Evolutionary conservation across 2,113 vertebrate species (phyloP).

Genomic region (Philantomba maxwellii): DNA sequence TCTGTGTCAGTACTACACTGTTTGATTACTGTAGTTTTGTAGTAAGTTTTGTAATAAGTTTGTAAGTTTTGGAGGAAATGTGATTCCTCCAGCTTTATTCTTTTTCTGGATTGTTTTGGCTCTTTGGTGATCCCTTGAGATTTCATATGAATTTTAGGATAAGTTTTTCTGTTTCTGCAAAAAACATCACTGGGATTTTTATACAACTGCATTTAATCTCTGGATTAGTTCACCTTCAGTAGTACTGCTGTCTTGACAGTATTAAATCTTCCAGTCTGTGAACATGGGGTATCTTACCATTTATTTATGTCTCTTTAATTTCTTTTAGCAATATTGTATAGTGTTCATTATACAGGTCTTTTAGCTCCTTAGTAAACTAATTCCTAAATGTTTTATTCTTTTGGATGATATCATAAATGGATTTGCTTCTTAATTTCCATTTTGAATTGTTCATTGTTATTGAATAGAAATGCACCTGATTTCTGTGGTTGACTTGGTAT

Average conservation of each 20-base stretch:
- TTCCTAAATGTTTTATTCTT: background rate
- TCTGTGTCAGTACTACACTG: background rate
- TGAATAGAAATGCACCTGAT: background rate
- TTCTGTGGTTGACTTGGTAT: background rate
- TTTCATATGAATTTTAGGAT: background rate
- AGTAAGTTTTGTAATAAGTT: background rate
- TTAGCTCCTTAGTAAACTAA: background rate
- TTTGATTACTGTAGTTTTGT: background rate
- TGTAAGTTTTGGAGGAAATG: background rate
- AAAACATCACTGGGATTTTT: background rate
- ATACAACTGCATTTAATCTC: background rate
- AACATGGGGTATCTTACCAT: background rate
- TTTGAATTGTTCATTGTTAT: background rate
- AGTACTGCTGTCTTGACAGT: background rate
- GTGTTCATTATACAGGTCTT: background rate
- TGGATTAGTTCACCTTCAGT: background rate
- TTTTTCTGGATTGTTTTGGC: background rate
- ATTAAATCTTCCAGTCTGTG: background rate
- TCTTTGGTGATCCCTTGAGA: background rate
- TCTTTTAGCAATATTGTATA: background rate
- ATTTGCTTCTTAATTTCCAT: background rate
- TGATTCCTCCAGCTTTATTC: background rate
- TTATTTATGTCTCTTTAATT: background rate
- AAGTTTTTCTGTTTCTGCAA: background rate
- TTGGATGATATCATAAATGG: background rate